Evolutionary conservation across 2,797 vertebrate species (phyloP), one percentile per base, ranked within the genome.

Genomic region (Pseudomugil tenellus): DNA sequence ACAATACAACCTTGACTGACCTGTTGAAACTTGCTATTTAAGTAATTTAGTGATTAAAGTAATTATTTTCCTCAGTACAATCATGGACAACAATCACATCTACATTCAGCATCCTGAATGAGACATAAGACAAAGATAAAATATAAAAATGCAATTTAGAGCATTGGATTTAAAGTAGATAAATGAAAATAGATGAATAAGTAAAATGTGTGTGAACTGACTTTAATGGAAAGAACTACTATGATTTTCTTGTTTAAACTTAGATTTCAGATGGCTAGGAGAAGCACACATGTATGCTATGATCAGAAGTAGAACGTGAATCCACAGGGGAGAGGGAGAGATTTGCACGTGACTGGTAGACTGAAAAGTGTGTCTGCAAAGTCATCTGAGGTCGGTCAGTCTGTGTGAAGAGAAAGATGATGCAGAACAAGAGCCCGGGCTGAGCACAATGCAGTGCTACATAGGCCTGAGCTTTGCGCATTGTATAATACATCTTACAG

Each of bases 331-430:
- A 79, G 71, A 81, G 74, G 74, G 70, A 74, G 83, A 79, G 79
- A 65, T 84, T 54, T 0, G 32, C 88, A 89, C 86, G 85, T 90
- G 87, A 85, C 86, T 78, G 63, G 65, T 72, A 84, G 90, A 90
- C 91, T 87, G 84, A 83, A 91, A 86, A 87, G 84, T 76, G 79
- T 87, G 89, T 89, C 91, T 92, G 91, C 91, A 92, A 92, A 91
- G 91, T 92, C 91, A 92, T 92, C 90, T 92, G 89, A 92, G 91
- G 91, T 92, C 85, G 55, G 63, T 76, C 75, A 63, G 83, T 81
- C 74, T 83, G 61, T 84, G 85, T 79, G 81, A 84, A 88, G 82
- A 74, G 79, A 75, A 68, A 74, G 84, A 89, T 86, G 87, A 90
- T 13, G 87, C 87, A 81, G 74, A 82, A 73, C 61, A 70, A 67